phyloP scores from a whole-genome alignment of 2,888 invertebrate species.

The Parnassius orleans region DNA sequence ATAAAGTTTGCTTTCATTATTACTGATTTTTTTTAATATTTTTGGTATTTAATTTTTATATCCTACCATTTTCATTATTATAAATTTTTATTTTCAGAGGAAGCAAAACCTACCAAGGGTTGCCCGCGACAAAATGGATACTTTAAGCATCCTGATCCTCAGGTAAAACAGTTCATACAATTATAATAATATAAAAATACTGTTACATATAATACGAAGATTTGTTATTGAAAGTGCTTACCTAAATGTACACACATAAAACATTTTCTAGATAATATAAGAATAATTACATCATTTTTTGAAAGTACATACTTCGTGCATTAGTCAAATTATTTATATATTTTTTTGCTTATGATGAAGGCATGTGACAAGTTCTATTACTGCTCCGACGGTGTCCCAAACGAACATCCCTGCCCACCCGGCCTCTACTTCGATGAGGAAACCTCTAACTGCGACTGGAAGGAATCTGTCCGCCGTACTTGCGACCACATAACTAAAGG shows the following conservation, averaged over 20 bases:
- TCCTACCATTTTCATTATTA: too few species aligned
- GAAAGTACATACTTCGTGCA: too few species aligned
- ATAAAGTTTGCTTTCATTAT: too few species aligned
- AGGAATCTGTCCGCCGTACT: constrained; percentile 77
- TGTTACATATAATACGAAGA: too few species aligned
- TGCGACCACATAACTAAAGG: constrained; percentile 71
- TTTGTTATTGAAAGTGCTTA: too few species aligned
- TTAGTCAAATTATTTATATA: too few species aligned
- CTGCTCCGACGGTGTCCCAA: constrained; percentile 87
- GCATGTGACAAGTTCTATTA: constrained; percentile 90
- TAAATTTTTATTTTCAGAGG: constrained; percentile 77
- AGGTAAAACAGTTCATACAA: constrained; percentile 45
- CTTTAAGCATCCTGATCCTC: constrained; percentile 87
- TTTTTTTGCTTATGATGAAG: constrained; percentile 34
- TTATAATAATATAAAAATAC: too few species aligned
- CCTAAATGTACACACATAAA: too few species aligned
- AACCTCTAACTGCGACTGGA: constrained; percentile 88
- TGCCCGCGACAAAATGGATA: constrained; percentile 90
- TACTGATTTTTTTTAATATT: too few species aligned
- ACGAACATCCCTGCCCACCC: constrained; percentile 85
- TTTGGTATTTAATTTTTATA: too few species aligned
- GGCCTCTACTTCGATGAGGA: constrained; percentile 89
- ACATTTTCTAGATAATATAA: too few species aligned
- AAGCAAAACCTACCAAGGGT: constrained; percentile 85
- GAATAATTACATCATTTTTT: too few species aligned